phyloP scores from a whole-genome alignment of 2,797 vertebrate species.

The Coendou prehensilis region DNA sequence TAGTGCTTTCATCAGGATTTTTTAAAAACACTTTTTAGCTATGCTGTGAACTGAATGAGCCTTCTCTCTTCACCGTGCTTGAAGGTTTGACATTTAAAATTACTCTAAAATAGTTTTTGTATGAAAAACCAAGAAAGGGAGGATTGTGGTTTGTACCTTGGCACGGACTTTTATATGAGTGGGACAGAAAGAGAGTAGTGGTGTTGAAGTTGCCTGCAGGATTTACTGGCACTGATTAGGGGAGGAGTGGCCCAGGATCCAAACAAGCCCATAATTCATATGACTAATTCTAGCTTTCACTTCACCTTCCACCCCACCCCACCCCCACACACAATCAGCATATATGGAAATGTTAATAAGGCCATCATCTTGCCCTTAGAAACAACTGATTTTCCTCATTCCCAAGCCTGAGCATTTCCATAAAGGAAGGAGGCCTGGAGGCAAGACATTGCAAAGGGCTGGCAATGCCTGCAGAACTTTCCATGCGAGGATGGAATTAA shows the following conservation, averaged over 20 bases:
- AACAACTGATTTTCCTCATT: not conserved
- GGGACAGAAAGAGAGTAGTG: slow-evolving; percentile 67
- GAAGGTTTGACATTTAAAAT: slow-evolving; percentile 81
- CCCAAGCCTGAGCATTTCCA: not conserved
- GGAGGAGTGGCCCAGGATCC: slow-evolving; percentile 50
- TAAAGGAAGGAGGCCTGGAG: not conserved
- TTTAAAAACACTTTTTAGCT: not conserved
- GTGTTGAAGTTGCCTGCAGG: slow-evolving; percentile 62
- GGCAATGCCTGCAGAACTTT: not conserved
- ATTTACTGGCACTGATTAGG: slow-evolving; percentile 65
- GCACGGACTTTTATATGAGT: slow-evolving; percentile 76
- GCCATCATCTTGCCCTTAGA: not conserved
- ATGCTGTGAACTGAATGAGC: slow-evolving; percentile 46
- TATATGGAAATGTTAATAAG: slow-evolving; percentile 59
- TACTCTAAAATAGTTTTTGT: slow-evolving; percentile 83
- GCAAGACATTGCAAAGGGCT: not conserved
- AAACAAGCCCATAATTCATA: slow-evolving; percentile 79
- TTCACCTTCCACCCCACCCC: not conserved
- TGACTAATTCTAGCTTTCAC: slow-evolving; percentile 74
- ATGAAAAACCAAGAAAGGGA: slow-evolving; percentile 81
- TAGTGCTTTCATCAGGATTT: slow-evolving; percentile 34
- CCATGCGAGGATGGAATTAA: not conserved
- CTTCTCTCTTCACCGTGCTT: slow-evolving; percentile 72
- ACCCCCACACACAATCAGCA: not conserved
- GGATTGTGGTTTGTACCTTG: slow-evolving; percentile 78